phyloP scores from a whole-genome alignment of 2,113 vertebrate genomes.

The Bambusicola thoracicus region DNA sequence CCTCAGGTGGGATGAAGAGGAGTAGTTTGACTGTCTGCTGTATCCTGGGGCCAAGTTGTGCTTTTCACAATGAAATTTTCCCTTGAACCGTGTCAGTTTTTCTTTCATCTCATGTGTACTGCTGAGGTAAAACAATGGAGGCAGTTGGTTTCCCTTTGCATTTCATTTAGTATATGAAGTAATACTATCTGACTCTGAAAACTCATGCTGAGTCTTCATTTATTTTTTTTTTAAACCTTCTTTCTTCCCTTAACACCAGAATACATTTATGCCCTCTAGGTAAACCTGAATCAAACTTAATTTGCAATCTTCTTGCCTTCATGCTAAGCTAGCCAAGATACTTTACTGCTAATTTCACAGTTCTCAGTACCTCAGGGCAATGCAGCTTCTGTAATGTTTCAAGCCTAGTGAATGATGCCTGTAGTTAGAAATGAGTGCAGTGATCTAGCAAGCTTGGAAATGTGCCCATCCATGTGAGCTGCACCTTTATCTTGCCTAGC shows the following conservation, averaged over 20 bases:
- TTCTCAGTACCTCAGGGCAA: not conserved
- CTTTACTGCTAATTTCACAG: slow-evolving; percentile 31
- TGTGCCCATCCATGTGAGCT: not conserved
- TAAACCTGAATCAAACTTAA: slow-evolving; percentile 9
- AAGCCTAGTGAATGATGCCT: not conserved
- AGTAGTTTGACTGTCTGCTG: not conserved
- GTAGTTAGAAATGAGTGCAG: not conserved
- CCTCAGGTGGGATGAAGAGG: rapidly evolving
- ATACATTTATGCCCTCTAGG: not conserved
- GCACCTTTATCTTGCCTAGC: not conserved
- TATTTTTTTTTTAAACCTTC: not conserved
- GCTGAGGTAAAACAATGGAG: not conserved
- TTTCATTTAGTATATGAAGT: not conserved
- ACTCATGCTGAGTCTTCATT: not conserved
- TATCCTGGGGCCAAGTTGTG: not conserved
- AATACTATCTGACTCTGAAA: not conserved
- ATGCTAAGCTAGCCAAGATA: not conserved
- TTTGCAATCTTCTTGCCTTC: slow-evolving; percentile 4
- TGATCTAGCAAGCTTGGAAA: not conserved
- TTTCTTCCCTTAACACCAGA: not conserved
- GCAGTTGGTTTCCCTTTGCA: not conserved
- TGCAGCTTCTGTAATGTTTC: not conserved
- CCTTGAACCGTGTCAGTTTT: not conserved
- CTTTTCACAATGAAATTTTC: not conserved
- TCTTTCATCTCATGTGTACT: rapidly evolving